Base-by-base conservation (phyloP, 2,797 vertebrate genomes). In the Intellagama lesueurii region DNA sequence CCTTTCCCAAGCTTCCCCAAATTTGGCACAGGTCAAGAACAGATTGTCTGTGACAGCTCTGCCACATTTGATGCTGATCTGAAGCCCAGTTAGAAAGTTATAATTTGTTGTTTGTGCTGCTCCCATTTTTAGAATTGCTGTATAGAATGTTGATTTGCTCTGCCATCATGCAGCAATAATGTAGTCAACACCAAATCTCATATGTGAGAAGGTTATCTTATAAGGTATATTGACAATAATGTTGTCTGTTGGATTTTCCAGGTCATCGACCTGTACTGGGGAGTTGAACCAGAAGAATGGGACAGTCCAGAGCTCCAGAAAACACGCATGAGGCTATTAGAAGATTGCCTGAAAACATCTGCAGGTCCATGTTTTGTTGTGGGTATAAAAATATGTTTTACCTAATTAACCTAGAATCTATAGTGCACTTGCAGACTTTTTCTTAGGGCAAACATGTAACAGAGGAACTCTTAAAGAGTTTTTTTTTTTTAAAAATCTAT, bases 331-430 rank as follows among this genome's bases (percentile, higher is more conserved):
- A 99, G 98, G 94, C 97, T 99, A 40, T 95, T 99, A 90, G 99
- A 99, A 96, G 99, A 99, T 91, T 99, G 99, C 95, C 96, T 99
- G 90, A 99, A 99, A 97, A 99, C 98, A 89, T 99, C 99, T 91
- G 98, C 98, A 89, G 99, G 99, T 94, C 99, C 99, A 91, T 99
- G 99, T 97, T 99, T 99, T 97, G 99, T 99, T 96, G 99, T 99
- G 98, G 98, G 99, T 98, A 98, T 97, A 97, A 96, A 96, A 95
- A 96, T 97, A 96, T 94, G 91, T 92, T 96, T 96, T 97, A 91
- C 83, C 93, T 94, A 73, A 32, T 75, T 90, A 47, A 90, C 28
- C 64, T 92, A 88, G 82, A 68, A 22, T 91, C 35, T 68, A 47
- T 87, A 80, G 64, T 91, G 83, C 19, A 70, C 47, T 84, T 78